Conservation (phyloP, 2,888 invertebrate species). For the Dicyrtoma fusca region DNA sequence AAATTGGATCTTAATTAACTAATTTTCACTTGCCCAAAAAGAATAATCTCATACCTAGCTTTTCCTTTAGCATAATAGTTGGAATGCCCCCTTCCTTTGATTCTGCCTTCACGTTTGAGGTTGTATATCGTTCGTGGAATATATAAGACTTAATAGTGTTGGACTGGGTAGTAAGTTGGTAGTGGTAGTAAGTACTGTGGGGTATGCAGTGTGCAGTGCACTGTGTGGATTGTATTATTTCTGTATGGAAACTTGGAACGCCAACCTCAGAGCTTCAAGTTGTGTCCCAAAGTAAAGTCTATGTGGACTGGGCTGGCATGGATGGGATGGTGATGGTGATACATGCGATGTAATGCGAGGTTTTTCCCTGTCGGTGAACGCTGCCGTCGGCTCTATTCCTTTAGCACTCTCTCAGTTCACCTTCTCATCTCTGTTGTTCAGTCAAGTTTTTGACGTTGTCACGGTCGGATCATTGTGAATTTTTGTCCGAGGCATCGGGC, state of each 20-base stretch:
- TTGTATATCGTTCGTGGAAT: too few relatives aligned
- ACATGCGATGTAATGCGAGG: slow-evolving; percentile 16
- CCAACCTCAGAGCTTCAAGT: not conserved
- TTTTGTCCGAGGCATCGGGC: slow-evolving; percentile 23
- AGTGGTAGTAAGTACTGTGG: not conserved
- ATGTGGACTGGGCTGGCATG: too few relatives aligned
- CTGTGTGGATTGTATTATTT: not conserved
- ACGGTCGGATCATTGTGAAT: slow-evolving; percentile 22
- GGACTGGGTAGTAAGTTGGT: too few relatives aligned
- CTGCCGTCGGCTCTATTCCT: slow-evolving; percentile 11
- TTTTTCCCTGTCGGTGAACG: slow-evolving; percentile 24
- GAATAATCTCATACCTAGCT: too few relatives aligned
- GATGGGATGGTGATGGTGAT: not conserved
- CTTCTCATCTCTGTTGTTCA: slow-evolving; percentile 7
- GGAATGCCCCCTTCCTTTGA: too few relatives aligned
- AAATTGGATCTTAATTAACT: too few relatives aligned
- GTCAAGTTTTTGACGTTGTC: slow-evolving; percentile 34
- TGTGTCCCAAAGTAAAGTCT: too few relatives aligned
- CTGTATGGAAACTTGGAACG: not conserved
- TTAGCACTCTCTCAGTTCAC: not conserved
- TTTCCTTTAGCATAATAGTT: too few relatives aligned
- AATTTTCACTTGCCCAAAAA: too few relatives aligned
- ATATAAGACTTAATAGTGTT: too few relatives aligned
- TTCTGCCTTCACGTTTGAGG: too few relatives aligned
- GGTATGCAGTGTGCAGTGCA: too few relatives aligned